A percentile compares a stretch with the other conserved stretches of the same genome.
phyloP scores from a whole-genome alignment of 2,797 vertebrate species.

The Knipowitschia caucasica region DNA sequence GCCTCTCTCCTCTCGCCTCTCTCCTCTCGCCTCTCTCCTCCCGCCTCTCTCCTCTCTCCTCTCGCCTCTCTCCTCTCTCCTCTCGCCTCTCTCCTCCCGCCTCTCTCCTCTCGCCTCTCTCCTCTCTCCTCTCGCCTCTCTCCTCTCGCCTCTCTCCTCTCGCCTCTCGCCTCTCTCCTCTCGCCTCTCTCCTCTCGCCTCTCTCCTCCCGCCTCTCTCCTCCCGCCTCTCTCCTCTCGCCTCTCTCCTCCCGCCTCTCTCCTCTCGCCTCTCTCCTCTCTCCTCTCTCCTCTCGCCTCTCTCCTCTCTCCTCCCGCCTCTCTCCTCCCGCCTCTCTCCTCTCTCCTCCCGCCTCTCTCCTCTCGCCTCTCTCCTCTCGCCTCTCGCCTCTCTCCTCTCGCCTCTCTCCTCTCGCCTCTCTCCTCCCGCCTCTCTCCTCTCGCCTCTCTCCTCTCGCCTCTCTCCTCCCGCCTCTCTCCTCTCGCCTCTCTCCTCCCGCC shows the following conservation, averaged over 20 bases:
- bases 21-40: slow-evolving; percentile 4
- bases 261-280: slow-evolving; percentile 25
- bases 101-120: too few relatives aligned
- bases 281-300: slow-evolving; percentile 6
- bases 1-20: slow-evolving; percentile 5
- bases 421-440: slow-evolving; percentile 7
- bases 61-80: too few relatives aligned
- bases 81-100: too few relatives aligned
- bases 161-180: slow-evolving; percentile 4
- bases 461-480: too few relatives aligned
- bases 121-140: slow-evolving; percentile 24
- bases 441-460: slow-evolving; percentile 11
- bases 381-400: neutral
- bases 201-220: too few relatives aligned
- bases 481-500: too few relatives aligned
- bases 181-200: slow-evolving; percentile 10
- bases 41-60: slow-evolving; percentile 6
- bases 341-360: too few relatives aligned
- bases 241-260: slow-evolving; percentile 2
- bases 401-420: slow-evolving; percentile 25
- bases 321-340: too few relatives aligned
- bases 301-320: slow-evolving; percentile 8
- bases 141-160: slow-evolving; percentile 8
- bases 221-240: too few relatives aligned
- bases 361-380: too few relatives aligned